These are phyloP conservation scores for Drosophila grimshawi DNA, from an alignment of 1,140 invertebrate genomes.

Conservation along the genomic window DNA sequence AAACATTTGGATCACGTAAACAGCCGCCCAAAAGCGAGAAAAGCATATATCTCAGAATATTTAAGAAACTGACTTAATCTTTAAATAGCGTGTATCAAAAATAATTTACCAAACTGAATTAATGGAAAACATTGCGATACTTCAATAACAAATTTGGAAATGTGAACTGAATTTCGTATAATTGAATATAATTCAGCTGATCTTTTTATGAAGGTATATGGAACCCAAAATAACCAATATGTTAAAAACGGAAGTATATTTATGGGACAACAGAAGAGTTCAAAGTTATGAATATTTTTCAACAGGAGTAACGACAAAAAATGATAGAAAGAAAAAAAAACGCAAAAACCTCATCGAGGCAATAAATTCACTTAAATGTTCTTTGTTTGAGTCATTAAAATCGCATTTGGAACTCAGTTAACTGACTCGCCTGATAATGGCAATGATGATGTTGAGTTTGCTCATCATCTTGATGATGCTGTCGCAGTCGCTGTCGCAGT, in stretches of 20 bases:
- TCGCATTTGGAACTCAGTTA: constrained; percentile 65
- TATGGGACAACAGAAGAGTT: neutral
- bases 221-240: neutral
- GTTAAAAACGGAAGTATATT: neutral
- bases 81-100: too few species aligned
- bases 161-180: too few species aligned
- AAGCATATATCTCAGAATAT: too few species aligned
- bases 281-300: neutral
- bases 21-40: too few species aligned
- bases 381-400: constrained; percentile 81
- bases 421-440: constrained; percentile 38
- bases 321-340: constrained; percentile 3
- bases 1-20: too few species aligned
- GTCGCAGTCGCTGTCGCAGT: neutral
- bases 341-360: constrained; percentile 46
- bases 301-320: neutral
- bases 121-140: too few species aligned
- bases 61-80: too few species aligned
- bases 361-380: constrained; percentile 79
- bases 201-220: neutral
- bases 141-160: too few species aligned
- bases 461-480: constrained; percentile 5
- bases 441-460: constrained; percentile 29
- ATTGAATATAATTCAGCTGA: too few species aligned
- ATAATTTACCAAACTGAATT: neutral